Evolutionary conservation across 1,140 invertebrate genomes (phyloP), one percentile per base, ranked within the genome.

Genomic region (Danaus plexippus): DNA sequence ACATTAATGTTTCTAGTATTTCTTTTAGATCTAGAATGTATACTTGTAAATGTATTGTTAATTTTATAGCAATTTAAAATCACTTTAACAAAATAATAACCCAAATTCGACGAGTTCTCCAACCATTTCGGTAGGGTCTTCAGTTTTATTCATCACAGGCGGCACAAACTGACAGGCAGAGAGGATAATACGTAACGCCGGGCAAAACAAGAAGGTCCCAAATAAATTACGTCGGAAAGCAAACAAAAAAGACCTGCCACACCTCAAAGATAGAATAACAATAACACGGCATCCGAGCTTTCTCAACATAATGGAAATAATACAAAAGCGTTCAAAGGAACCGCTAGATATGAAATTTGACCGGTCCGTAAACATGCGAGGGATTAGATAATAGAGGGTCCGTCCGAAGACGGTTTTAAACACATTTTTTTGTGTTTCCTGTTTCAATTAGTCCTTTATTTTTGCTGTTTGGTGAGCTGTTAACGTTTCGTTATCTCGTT

Each of bases 261-360:
- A 77, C 77, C 77, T 82, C 71, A 75, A 69, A 79, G 73, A 80
- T 74, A 77, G 73, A 83, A 85, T 78, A 83, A 83, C 80, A 85
- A 85, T 82, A 80, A 81, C 76, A 77, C 58, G 62, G 77, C 73
- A 61, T 63, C 71, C 66, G 58, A 67, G 63, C 61, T 71, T 66
- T 59, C 47, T 40, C 67, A 64, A 67, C 67, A 77, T 80, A 74
- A 78, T 75, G 77, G 77, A 74, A 84, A 82, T 77, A 77, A 73
- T 73, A 75, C 68, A 68, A 75, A 77, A 81, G 73, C 57, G 44
- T 61, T 75, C 73, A 72, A 58, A 54, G 32, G 40, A 54, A 54
- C 46, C 46, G 22, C 46, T 47, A 47, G 43, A 66, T 62, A 69
- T 67, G 74, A 73, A 74, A 80, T 72, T 69, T 73, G 72, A 80